phyloP scores from a whole-genome alignment of 2,797 vertebrate species.

The Ciconia nigra region DNA sequence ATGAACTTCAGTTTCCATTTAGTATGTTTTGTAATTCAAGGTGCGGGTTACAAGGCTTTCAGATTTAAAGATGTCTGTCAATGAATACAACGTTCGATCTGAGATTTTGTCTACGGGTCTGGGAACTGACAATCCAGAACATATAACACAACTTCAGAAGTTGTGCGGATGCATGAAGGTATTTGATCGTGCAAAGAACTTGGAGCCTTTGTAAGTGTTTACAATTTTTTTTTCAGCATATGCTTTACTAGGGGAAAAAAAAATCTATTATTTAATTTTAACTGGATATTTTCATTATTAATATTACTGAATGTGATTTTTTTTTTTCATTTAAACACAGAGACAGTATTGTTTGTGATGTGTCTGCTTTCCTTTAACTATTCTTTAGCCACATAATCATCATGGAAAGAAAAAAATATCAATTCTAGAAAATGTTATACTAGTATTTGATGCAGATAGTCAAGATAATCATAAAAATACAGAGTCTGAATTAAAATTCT shows the following conservation, averaged over 20 bases:
- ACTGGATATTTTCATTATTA: neutral
- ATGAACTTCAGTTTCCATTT: neutral
- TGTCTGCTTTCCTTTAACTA: neutral
- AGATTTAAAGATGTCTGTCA: conserved; percentile 62
- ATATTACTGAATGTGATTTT: neutral
- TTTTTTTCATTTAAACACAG: neutral
- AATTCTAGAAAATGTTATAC: neutral
- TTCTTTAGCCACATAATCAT: neutral
- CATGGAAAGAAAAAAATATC: neutral
- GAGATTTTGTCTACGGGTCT: conserved; percentile 76
- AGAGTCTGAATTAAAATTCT: neutral
- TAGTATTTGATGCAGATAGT: neutral
- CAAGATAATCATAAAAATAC: neutral
- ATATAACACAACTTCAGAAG: conserved; percentile 53
- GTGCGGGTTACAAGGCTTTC: conserved; percentile 67
- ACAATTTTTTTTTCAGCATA: neutral
- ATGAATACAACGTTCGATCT: conserved; percentile 73
- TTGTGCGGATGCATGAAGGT: neutral
- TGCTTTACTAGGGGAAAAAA: neutral
- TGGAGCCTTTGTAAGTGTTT: conserved; percentile 56
- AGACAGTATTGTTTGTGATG: neutral
- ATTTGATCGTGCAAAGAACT: neutral
- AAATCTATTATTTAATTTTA: neutral
- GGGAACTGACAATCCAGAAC: conserved; percentile 75
- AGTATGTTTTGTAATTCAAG: conserved; percentile 39